Evolutionary conservation across 23 tunicate species (phyloP).

Genomic region (Phallusia fumigata): DNA sequence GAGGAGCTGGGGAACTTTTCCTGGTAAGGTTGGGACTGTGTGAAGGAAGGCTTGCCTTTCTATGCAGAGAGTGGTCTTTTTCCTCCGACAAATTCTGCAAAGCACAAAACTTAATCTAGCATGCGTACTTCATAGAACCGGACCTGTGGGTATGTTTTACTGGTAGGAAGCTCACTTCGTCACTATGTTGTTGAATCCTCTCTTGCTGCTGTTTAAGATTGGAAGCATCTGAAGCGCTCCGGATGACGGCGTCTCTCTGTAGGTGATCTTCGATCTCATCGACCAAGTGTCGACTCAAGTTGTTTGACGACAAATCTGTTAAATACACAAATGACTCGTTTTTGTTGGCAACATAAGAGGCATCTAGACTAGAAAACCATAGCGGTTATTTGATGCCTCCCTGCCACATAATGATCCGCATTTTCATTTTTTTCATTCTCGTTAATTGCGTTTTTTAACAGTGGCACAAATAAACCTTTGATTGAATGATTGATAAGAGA

Average conservation of each 20-base stretch:
- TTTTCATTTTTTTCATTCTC: no score
- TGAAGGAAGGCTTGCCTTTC: conserved; percentile 44
- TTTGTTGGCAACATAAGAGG: no score
- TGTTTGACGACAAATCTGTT: conserved; percentile 16
- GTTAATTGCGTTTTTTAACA: no score
- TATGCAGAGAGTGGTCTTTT: conserved; percentile 2
- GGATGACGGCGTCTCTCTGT: conserved; percentile 41
- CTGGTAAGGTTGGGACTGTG: conserved; percentile 12
- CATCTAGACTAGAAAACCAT: no score
- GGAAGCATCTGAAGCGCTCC: conserved; percentile 60
- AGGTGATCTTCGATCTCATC: conserved; percentile 71
- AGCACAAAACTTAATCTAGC: not conserved
- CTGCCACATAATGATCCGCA: no score
- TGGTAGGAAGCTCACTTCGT: not conserved
- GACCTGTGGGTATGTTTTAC: no score
- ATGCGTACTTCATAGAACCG: no score
- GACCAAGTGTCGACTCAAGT: conserved; percentile 54
- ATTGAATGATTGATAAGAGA: no score
- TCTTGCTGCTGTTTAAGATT: conserved; percentile 20
- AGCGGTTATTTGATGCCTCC: no score
- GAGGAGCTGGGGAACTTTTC: conserved; percentile 1
- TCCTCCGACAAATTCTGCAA: not conserved
- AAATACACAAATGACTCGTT: no score
- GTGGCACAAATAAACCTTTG: no score
- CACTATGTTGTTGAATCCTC: not conserved